Base-by-base conservation (phyloP, 2,888 invertebrate genomes). In the Cerceris rybyensis region DNA sequence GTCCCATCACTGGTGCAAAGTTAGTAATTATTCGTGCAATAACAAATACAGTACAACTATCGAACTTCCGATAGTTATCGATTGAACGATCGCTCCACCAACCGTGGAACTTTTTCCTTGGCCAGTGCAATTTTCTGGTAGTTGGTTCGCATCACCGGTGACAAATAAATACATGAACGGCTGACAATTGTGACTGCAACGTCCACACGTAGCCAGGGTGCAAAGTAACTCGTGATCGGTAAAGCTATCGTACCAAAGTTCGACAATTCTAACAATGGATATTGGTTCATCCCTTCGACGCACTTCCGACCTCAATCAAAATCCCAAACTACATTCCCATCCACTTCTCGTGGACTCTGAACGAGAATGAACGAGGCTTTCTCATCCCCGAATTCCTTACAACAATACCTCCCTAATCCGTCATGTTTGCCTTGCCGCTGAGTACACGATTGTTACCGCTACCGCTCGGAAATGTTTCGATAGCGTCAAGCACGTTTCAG, bases 201-300 rank as follows among this genome's bases (percentile, higher is more conserved):
- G 52, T 59, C 28, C 28, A 28, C 28, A 16, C 55, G 60, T 52
- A 42, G 50, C 11, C 13, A 42, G n/a, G 17, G 16, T 16, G 54
- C 64, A 75, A 77, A 70, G 75, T 81, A 83, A 80, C 72, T 28
- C 54, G 72, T 52, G 70, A 81, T 81, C 67, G 66, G 50, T 63
- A 60, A 70, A 65, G 49, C 66, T 69, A 64, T 65, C 64, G 28
- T 42, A 67, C 52, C 52, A 42, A 72, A 78, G 57, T 76, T 80
- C 72, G 55, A 70, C 46, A 58, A 57, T 57, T 73, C 65, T 50
- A 76, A 81, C 84, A 84, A 80, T 80, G 67, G 80, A 82, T 82
- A 82, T 82, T 83, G 83, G 78, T 81, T 78, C 76, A 78, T 75
- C 85, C 75, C 61, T 72, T 85, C 69, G 72, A 79, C 81, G 72